Evolutionary conservation across 2,797 vertebrate species (phyloP).

Genomic region (Lutjanus argentimaculatus): DNA sequence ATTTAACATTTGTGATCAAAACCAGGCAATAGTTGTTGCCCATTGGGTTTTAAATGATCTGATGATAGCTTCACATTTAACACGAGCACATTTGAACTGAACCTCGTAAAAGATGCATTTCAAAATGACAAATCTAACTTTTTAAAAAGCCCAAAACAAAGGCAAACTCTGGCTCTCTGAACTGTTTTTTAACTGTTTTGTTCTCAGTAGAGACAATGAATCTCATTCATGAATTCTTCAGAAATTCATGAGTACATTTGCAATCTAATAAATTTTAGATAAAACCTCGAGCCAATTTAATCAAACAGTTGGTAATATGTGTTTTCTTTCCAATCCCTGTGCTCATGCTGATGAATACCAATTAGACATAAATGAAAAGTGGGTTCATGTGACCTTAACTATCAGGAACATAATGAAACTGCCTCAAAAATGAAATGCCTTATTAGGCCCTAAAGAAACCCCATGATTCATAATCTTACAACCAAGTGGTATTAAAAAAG

Average conservation of each 20-base stretch:
- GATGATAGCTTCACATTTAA: neutral
- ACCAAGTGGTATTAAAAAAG: neutral
- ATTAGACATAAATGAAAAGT: slow-evolving; percentile 26
- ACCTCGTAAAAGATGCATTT: neutral
- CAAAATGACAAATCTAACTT: slow-evolving; percentile 6
- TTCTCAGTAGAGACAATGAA: neutral
- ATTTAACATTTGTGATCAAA: neutral
- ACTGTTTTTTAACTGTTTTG: neutral
- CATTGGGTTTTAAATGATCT: neutral
- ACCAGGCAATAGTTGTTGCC: neutral
- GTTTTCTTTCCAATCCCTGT: slow-evolving; percentile 38
- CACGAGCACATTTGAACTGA: neutral
- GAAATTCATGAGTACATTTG: slow-evolving; percentile 35
- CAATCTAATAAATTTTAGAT: slow-evolving; percentile 38
- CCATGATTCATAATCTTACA: neutral
- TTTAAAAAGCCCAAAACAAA: slow-evolving; percentile 4
- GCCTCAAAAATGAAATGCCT: slow-evolving; percentile 3
- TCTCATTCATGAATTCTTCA: slow-evolving; percentile 16
- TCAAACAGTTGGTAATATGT: slow-evolving; percentile 46
- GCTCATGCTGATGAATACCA: slow-evolving; percentile 35
- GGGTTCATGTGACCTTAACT: slow-evolving; percentile 29
- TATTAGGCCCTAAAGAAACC: slow-evolving; percentile 16
- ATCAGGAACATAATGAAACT: slow-evolving; percentile 9
- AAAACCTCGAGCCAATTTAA: slow-evolving; percentile 51
- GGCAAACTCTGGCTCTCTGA: neutral